phyloP scores from a whole-genome alignment of 37 sponge, comb jelly and placozoan genomes.

The Beroe forskalii region DNA sequence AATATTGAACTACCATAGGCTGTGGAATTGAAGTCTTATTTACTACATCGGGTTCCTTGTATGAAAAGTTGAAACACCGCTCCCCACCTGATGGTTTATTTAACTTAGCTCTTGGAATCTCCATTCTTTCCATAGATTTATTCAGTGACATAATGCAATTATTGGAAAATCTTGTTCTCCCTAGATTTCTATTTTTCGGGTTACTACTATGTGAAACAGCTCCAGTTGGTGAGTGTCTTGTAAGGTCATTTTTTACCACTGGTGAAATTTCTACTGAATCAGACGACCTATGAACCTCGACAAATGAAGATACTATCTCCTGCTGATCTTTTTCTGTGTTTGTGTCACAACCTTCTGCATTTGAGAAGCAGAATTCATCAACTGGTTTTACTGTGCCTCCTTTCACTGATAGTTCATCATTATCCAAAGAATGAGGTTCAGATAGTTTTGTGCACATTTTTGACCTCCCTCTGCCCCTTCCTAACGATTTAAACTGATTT shows the following conservation, averaged over 20 bases:
- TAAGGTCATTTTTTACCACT: no score
- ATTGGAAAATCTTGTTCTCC: not conserved
- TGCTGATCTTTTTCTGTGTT: not conserved
- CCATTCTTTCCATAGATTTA: not conserved
- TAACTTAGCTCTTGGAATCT: not conserved
- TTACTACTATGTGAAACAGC: not conserved
- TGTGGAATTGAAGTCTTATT: not conserved
- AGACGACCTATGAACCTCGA: no score
- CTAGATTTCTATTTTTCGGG: slow-evolving; percentile 27
- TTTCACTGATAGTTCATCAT: not conserved
- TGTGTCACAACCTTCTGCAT: not conserved
- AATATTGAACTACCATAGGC: not conserved
- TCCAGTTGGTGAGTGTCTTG: no score
- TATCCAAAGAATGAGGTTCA: not conserved
- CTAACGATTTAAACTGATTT: no score
- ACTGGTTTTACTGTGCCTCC: no score
- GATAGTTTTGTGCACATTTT: not conserved
- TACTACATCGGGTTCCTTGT: not conserved
- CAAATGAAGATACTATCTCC: not conserved
- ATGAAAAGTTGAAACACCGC: slow-evolving; percentile 48
- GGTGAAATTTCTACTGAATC: no score
- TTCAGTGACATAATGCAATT: not conserved
- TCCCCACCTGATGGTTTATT: slow-evolving; percentile 11
- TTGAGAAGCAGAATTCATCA: no score
- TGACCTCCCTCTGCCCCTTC: not conserved